These are phyloP conservation scores for Burhinus oedicnemus DNA, from an alignment of 2,113 vertebrate genomes.

Conservation along the genomic window DNA sequence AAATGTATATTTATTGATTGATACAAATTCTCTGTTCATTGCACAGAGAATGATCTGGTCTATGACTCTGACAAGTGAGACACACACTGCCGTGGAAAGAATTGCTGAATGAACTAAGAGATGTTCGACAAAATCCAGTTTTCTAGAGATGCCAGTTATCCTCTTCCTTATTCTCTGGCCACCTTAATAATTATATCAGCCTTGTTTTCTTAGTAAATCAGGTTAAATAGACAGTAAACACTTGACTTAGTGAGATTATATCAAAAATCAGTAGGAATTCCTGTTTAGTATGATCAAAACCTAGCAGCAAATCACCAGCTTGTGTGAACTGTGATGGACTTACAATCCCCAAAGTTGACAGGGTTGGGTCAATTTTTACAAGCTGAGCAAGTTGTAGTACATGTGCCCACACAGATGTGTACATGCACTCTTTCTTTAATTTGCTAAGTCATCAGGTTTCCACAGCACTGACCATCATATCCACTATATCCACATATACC, in stretches of 20 bases:
- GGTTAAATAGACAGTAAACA: neutral
- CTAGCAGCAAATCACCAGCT: neutral
- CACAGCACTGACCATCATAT: neutral
- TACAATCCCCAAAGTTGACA: neutral
- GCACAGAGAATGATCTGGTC: neutral
- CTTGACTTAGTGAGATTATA: neutral
- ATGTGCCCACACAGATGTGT: neutral
- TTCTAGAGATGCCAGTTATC: neutral
- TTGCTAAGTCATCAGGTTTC: neutral
- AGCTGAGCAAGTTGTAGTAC: neutral
- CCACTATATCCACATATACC: rapidly evolving
- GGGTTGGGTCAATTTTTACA: neutral
- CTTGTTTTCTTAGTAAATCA: neutral
- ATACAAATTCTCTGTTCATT: neutral
- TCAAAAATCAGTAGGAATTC: neutral
- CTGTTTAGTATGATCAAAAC: neutral
- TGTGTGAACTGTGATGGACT: neutral
- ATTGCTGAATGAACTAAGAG: neutral
- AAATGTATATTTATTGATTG: neutral
- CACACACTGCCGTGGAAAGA: neutral
- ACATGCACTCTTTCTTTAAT: neutral
- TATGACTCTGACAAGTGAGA: neutral
- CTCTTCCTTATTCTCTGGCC: neutral
- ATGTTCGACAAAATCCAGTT: neutral
- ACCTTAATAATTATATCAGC: neutral